These are phyloP conservation scores for Osmoderma eremita DNA, from an alignment of 2,888 invertebrate species.

Conservation along the genomic window DNA sequence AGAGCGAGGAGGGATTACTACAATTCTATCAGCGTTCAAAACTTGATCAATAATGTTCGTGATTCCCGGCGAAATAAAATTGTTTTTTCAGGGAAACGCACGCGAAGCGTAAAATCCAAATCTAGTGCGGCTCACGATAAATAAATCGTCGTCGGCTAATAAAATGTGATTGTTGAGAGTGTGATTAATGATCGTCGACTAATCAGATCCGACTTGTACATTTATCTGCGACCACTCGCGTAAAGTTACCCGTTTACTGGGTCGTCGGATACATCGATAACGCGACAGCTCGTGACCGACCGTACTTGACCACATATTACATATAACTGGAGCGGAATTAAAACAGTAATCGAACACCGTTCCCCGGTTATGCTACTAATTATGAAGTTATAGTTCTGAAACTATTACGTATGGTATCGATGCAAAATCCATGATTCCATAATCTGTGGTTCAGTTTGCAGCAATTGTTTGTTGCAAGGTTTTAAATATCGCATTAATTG, in stretches of 20 bases:
- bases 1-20: too few species aligned
- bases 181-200: constrained; percentile 36
- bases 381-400: background rate
- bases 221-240: constrained; percentile 32
- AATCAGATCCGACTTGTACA: constrained; percentile 34
- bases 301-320: constrained; percentile 23
- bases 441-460: too few species aligned
- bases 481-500: too few species aligned
- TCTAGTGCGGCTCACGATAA: constrained; percentile 19
- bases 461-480: too few species aligned
- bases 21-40: background rate
- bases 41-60: too few species aligned
- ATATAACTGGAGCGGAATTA: background rate
- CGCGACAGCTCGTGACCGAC: constrained; percentile 13
- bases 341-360: background rate
- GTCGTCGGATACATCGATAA: constrained; percentile 19
- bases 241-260: constrained; percentile 16
- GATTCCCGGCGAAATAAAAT: too few species aligned
- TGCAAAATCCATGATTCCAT: too few species aligned
- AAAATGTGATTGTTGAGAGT: constrained; percentile 32
- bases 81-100: background rate
- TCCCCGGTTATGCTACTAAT: background rate
- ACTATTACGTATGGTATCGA: background rate
- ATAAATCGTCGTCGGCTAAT: constrained; percentile 35
- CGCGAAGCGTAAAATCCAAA: constrained; percentile 11